Evolutionary conservation across 2,888 invertebrate species (phyloP).

Genomic region (Harpalus rubripes): DNA sequence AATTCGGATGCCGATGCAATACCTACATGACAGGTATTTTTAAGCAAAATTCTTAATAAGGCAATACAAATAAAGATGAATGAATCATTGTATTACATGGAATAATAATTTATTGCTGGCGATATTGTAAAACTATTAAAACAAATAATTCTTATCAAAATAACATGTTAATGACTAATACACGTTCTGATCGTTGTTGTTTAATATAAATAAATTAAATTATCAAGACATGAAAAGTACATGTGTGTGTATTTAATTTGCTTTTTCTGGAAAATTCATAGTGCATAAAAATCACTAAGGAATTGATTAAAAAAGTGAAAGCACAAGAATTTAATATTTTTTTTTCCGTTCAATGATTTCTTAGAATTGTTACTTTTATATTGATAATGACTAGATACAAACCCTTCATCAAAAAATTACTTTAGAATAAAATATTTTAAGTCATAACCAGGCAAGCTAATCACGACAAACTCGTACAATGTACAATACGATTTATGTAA

Average conservation of each 20-base stretch:
- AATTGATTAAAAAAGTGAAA: constrained; percentile 43
- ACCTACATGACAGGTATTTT: constrained; percentile 53
- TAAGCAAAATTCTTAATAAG: background rate
- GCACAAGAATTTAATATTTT: constrained; percentile 5
- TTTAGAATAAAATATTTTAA: background rate
- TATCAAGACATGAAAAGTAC: background rate
- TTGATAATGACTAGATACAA: background rate
- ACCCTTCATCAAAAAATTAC: background rate
- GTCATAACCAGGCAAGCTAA: background rate
- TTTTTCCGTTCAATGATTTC: constrained; percentile 1
- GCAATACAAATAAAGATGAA: background rate
- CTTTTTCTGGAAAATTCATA: background rate
- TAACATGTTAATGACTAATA: constrained; percentile 14
- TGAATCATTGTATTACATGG: background rate
- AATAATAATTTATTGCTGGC: constrained; percentile 18
- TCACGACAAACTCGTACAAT: background rate
- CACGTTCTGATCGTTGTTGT: background rate
- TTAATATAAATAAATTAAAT: background rate
- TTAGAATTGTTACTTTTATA: background rate
- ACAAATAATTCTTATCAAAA: constrained; percentile 20
- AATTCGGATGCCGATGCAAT: constrained; percentile 58
- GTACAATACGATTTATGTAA: background rate
- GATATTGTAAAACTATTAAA: constrained; percentile 3
- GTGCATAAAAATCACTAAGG: constrained; percentile 4
- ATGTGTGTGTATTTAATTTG: background rate